Base-by-base conservation (phyloP, 2,888 invertebrate genomes). In the Drosophila incognita region DNA sequence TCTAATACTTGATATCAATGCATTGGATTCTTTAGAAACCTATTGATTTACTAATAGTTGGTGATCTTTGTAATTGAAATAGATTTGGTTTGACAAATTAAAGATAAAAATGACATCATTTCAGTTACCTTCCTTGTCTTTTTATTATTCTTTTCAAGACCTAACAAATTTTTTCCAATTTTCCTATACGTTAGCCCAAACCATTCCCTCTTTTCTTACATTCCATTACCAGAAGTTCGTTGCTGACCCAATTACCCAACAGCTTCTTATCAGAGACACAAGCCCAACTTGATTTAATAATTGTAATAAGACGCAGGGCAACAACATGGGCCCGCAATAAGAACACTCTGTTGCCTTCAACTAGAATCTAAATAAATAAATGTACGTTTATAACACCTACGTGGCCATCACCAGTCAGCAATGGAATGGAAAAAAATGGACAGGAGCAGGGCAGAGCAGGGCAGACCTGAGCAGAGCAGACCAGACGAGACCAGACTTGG, bases 281-380 rank as follows among this genome's bases (percentile, higher is more conserved):
- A 60, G 15, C 35, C n/a, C 66, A 70, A 64, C 76, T 69, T 79
- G 79, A 82, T 79, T 82, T 81, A 82, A 82, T 76, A 81, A 76
- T 82, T 81, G 63, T 63, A 76, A 69, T 79, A 79, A 82, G 69
- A 76, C 18, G 33, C 15, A 62, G 21, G 46, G 4, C 33, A 63
- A 48, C 38, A 61, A 58, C 62, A 69, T 53, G 52, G 38, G 36
- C 21, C 11, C 33, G 15, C 13, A 46, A 51, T 42, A 63, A 51
- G 15, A 46, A 24, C 2, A 33, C 65, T 60, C 53, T 74, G 87
- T 74, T 73, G 83, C 67, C 73, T 64, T 74, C 62, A 69, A 75
- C 76, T 62, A 62, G 83, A 85, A 87, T 85, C 87, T 87, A 85
- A 89, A 85, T 85, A 85, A 85, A 85, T 85, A 85, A 83, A 85